Conservation (phyloP, 2,797 vertebrate species). For the Sarcoramphus papa region DNA sequence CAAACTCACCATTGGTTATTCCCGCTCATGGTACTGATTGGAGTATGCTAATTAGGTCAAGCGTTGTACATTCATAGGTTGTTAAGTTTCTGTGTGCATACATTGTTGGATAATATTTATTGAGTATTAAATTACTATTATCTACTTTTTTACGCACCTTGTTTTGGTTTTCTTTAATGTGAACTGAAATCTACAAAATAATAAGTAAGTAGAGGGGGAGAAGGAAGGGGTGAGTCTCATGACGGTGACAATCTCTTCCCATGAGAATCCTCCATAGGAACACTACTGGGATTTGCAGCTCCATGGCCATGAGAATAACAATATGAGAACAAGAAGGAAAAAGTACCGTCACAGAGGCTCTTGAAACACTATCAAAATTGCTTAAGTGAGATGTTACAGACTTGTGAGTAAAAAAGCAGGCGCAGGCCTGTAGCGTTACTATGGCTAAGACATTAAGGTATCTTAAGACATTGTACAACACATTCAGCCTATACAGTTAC, state of each 20-base stretch:
- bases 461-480: neutral
- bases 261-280: neutral
- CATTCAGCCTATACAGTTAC: neutral
- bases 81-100: neutral
- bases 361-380: neutral
- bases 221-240: neutral
- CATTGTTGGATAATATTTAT: neutral
- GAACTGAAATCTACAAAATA: neutral
- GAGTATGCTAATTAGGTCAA: neutral
- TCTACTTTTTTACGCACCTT: neutral
- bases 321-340: neutral
- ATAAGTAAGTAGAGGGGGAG: neutral
- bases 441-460: neutral
- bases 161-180: neutral
- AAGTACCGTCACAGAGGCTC: neutral
- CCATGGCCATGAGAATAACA: neutral
- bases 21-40: fast-evolving
- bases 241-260: fast-evolving
- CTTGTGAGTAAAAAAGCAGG: neutral
- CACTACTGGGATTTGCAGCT: neutral
- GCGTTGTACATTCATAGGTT: neutral
- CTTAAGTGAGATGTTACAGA: neutral
- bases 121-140: neutral
- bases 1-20: neutral
- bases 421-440: neutral